Evolutionary conservation across 2,888 invertebrate genomes (phyloP).

Genomic region (Blastobasis adustella): DNA sequence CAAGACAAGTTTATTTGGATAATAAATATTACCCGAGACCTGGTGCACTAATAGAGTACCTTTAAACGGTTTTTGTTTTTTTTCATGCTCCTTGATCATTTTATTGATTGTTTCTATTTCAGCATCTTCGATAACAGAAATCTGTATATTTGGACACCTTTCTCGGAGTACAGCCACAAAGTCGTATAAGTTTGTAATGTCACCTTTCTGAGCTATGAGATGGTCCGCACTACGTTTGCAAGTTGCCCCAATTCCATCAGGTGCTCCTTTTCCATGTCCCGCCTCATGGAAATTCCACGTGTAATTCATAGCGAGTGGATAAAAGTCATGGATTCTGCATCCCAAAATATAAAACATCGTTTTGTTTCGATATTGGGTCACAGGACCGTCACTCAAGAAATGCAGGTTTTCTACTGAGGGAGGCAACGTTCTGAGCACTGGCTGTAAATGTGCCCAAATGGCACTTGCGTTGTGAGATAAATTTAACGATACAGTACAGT

Average conservation of each 20-base stretch:
- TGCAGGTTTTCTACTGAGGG: slow-evolving; percentile 14
- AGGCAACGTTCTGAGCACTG: slow-evolving; percentile 13
- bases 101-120: slow-evolving; percentile 14
- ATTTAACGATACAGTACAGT: slow-evolving; percentile 5
- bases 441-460: slow-evolving; percentile 17
- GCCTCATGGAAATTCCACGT: slow-evolving; percentile 19
- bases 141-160: slow-evolving; percentile 10
- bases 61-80: slow-evolving; percentile 13
- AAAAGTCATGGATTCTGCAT: slow-evolving; percentile 2
- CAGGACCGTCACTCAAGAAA: slow-evolving; percentile 18
- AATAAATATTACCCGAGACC: slow-evolving; percentile 13
- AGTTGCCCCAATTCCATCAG: slow-evolving; percentile 16
- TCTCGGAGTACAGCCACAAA: slow-evolving; percentile 8
- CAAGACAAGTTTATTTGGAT: slow-evolving; percentile 14
- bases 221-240: slow-evolving; percentile 17
- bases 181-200: slow-evolving; percentile 12
- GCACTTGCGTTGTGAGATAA: slow-evolving; percentile 14
- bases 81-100: slow-evolving; percentile 13
- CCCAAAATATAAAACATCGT: slow-evolving; percentile 13
- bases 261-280: slow-evolving; percentile 18
- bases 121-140: slow-evolving; percentile 11
- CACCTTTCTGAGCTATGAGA: slow-evolving; percentile 13
- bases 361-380: slow-evolving; percentile 20
- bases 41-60: slow-evolving; percentile 16
- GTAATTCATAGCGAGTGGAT: slow-evolving; percentile 13